Conservation (phyloP, 2,888 invertebrate species). For the Serrognathus titanus region DNA sequence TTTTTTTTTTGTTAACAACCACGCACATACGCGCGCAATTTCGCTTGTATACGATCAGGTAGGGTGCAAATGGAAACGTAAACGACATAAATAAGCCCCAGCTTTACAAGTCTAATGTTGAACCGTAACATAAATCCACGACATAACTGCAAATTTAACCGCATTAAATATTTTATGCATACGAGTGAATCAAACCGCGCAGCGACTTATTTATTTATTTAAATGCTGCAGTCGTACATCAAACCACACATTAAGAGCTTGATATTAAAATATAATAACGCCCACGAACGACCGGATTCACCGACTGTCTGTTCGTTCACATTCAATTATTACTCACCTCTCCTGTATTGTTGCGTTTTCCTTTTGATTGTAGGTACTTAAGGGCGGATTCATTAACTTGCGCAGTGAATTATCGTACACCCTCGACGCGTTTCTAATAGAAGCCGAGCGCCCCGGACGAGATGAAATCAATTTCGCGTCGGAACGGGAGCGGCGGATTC, state of each 20-base stretch:
- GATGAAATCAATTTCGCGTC: too few species aligned
- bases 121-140: slow-evolving; percentile 14
- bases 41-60: too few species aligned
- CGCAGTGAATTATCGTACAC: too few species aligned
- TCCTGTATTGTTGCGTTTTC: background rate
- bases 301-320: slow-evolving; percentile 15
- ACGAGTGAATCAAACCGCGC: slow-evolving; percentile 23
- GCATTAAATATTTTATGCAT: slow-evolving; percentile 23
- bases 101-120: slow-evolving; percentile 11
- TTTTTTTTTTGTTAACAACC: too few species aligned
- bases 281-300: slow-evolving; percentile 32
- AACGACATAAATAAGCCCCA: background rate
- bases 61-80: slow-evolving; percentile 1
- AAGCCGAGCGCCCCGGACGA: too few species aligned
- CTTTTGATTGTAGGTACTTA: background rate
- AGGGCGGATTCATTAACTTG: too few species aligned
- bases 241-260: slow-evolving; percentile 38
- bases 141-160: slow-evolving; percentile 18
- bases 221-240: slow-evolving; percentile 32
- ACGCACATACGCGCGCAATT: too few species aligned
- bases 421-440: too few species aligned
- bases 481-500: slow-evolving; percentile 2
- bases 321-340: slow-evolving; percentile 11
- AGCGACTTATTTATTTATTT: slow-evolving; percentile 41
- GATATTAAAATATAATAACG: slow-evolving; percentile 47